Evolutionary conservation across 2,888 invertebrate species (phyloP).

Genomic region (Melieria crassipennis): DNA sequence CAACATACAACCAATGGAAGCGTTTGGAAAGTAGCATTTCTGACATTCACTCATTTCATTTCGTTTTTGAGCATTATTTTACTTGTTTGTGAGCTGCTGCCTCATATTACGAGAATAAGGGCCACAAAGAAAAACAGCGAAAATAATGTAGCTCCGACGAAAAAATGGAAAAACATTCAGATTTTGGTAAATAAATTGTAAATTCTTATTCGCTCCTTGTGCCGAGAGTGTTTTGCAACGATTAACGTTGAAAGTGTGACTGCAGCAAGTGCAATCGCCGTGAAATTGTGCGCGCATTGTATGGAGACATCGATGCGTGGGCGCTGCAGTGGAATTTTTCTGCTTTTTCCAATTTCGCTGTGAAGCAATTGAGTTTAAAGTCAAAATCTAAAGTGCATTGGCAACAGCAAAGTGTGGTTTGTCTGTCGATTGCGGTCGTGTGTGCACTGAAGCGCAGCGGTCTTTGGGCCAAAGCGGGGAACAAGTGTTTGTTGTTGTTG

Average conservation of each 20-base stretch:
- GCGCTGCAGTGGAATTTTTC: not conserved
- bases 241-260: no score
- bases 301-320: conserved; percentile 5
- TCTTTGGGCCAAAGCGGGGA: conserved; percentile 5
- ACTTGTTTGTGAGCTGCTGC: not conserved
- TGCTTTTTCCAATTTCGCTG: no score
- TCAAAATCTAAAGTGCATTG: no score
- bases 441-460: not conserved
- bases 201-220: no score
- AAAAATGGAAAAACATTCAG: conserved; percentile 38
- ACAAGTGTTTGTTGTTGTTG: conserved; percentile 5
- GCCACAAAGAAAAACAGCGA: conserved; percentile 20
- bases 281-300: not conserved
- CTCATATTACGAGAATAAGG: conserved; percentile 21
- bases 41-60: no score
- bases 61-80: not conserved
- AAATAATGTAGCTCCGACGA: conserved; percentile 37
- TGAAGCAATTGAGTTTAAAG: no score
- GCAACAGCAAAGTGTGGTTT: no score
- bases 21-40: no score
- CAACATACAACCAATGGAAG: no score
- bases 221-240: no score
- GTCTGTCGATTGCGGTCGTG: no score
- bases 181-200: conserved; percentile 36
- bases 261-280: no score